These are phyloP conservation scores for Papilio protenor DNA, from an alignment of 2,888 invertebrate genomes.

Conservation along the genomic window DNA sequence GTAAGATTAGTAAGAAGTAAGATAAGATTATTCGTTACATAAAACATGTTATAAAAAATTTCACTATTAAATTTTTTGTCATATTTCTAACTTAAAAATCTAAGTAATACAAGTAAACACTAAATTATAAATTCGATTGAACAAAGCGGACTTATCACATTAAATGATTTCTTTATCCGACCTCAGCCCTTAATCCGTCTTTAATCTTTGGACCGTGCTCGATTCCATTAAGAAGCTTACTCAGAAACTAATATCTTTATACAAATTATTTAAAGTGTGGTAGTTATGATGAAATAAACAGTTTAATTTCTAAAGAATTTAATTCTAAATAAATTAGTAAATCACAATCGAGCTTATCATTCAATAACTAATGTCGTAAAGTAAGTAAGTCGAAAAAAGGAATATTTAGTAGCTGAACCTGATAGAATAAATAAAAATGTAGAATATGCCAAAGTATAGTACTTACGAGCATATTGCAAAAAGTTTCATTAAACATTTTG, in stretches of 20 bases:
- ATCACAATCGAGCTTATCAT: too few relatives aligned
- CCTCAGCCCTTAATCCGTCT: constrained; percentile 17
- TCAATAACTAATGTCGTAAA: too few relatives aligned
- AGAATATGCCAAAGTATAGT: too few relatives aligned
- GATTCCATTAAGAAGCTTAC: constrained; percentile 13
- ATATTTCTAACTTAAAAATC: background rate
- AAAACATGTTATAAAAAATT: background rate
- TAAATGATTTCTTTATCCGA: constrained; percentile 21
- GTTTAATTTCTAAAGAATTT: background rate
- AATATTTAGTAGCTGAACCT: background rate
- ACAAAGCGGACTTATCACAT: constrained; percentile 11
- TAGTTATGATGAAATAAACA: background rate
- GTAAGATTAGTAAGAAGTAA: too few relatives aligned
- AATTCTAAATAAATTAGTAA: background rate
- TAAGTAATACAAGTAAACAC: background rate
- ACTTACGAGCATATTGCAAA: too few relatives aligned
- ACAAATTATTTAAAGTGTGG: constrained; percentile 6
- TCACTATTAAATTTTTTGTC: background rate
- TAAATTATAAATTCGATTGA: constrained; percentile 13
- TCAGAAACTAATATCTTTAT: constrained; percentile 5
- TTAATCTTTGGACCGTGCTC: constrained; percentile 1
- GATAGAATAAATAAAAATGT: too few relatives aligned
- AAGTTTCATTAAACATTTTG: too few relatives aligned
- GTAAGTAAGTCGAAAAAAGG: background rate
- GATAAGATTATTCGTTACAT: too few relatives aligned